Conservation (phyloP, 2,797 vertebrate genomes). For the Sebastes itinus region DNA sequence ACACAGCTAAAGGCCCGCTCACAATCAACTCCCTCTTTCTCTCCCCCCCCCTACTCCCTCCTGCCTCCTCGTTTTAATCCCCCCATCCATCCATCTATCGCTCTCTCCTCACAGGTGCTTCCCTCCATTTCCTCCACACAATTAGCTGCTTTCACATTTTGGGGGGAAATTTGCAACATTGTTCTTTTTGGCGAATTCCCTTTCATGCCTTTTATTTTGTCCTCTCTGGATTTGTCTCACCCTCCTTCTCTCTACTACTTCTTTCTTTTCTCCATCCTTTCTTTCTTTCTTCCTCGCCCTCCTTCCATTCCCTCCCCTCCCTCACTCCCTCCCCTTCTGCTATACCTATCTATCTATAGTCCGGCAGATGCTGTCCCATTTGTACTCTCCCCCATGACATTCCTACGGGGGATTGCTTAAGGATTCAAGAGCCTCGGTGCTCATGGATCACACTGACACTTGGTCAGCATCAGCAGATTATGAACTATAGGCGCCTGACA, state of each 20-base stretch:
- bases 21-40: constrained; percentile 50
- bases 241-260: constrained; percentile 2
- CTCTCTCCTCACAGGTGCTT: constrained; percentile 61
- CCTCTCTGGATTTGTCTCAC: constrained; percentile 25
- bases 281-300: constrained; percentile 40
- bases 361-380: constrained; percentile 82
- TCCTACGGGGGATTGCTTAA: constrained; percentile 79
- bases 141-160: constrained; percentile 56
- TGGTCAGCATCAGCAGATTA: constrained; percentile 87
- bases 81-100: constrained; percentile 61
- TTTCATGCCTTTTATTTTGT: constrained; percentile 44
- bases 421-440: constrained; percentile 75
- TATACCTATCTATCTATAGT: constrained; percentile 83
- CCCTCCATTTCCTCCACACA: constrained; percentile 34
- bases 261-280: constrained; percentile 25
- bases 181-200: constrained; percentile 34
- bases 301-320: constrained; percentile 47
- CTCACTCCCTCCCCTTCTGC: constrained; percentile 54
- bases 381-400: constrained; percentile 81
- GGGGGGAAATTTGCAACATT: constrained; percentile 17
- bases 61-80: constrained; percentile 44
- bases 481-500: constrained; percentile 83
- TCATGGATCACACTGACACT: constrained; percentile 81
- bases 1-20: constrained; percentile 62
- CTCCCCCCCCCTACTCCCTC: constrained; percentile 1